phyloP scores from a whole-genome alignment of 2,888 invertebrate genomes.

The Pachliopta kotzebuea region DNA sequence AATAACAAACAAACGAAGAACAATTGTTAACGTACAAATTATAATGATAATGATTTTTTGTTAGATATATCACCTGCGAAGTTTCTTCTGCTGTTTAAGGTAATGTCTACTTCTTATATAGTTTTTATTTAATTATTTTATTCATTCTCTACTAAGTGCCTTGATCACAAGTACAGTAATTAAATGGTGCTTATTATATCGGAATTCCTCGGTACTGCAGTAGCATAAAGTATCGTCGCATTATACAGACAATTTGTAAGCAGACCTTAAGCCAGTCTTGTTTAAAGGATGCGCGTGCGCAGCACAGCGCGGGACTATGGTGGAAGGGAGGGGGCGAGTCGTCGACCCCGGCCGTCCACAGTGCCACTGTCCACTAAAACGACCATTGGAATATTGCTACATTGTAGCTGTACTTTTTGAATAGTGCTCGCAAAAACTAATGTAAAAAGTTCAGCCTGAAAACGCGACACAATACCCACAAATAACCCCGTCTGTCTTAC shows the following conservation, averaged over 20 bases:
- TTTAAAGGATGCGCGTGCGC: constrained; percentile 30
- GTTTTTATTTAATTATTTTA: no score
- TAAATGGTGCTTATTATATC: no score
- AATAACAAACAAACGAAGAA: no score
- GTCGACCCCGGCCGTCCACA: constrained; percentile 37
- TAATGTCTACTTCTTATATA: no score
- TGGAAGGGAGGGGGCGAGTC: constrained; percentile 29
- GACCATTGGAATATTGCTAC: constrained; percentile 32
- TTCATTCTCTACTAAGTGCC: no score
- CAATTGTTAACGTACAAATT: no score
- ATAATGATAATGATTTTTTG: no score
- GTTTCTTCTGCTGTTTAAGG: no score
- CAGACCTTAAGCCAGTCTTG: constrained; percentile 23
- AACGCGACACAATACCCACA: neutral
- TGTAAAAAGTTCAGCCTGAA: constrained; percentile 7
- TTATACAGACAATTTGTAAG: constrained; percentile 26
- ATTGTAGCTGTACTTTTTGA: constrained; percentile 32
- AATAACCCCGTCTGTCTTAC: no score
- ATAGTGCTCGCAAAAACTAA: constrained; percentile 11
- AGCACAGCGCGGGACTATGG: constrained; percentile 11
- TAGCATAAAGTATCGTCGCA: constrained; percentile 17
- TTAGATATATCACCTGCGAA: no score
- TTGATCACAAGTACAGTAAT: no score
- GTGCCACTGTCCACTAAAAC: constrained; percentile 28
- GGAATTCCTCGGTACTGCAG: constrained; percentile 5